phyloP scores from a whole-genome alignment of 2,797 vertebrate species.

The Oceanodroma leucorhoa region DNA sequence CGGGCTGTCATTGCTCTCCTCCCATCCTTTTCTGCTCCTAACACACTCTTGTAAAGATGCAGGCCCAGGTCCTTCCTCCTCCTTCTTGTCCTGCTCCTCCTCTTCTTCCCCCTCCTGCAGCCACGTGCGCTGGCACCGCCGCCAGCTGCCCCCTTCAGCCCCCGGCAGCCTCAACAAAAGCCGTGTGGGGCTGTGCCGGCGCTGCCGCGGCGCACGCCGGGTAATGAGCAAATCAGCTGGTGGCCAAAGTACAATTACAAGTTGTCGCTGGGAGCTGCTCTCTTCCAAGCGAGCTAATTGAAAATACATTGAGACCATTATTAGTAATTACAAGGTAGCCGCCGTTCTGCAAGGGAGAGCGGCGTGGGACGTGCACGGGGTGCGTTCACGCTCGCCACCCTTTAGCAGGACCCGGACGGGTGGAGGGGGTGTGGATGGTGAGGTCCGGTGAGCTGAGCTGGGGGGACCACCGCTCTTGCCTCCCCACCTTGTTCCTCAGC shows the following conservation, averaged over 20 bases:
- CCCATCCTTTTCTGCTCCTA: background rate
- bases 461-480: accelerated
- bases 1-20: background rate
- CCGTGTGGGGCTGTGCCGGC: background rate
- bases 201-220: accelerated
- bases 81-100: background rate
- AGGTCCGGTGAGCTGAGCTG: no score
- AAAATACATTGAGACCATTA: background rate
- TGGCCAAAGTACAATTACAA: slow-evolving; percentile 16
- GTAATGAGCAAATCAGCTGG: background rate
- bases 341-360: accelerated
- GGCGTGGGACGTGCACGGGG: accelerated
- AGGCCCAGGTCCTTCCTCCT: background rate
- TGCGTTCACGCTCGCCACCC: accelerated
- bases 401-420: accelerated
- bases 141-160: background rate
- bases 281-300: background rate
- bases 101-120: background rate
- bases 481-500: accelerated
- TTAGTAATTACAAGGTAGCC: background rate
- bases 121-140: accelerated
- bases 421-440: accelerated
- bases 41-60: accelerated
- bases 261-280: background rate
- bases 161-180: background rate